phyloP scores from a whole-genome alignment of 2,113 vertebrate genomes.

The Lepidothrix coronata region DNA sequence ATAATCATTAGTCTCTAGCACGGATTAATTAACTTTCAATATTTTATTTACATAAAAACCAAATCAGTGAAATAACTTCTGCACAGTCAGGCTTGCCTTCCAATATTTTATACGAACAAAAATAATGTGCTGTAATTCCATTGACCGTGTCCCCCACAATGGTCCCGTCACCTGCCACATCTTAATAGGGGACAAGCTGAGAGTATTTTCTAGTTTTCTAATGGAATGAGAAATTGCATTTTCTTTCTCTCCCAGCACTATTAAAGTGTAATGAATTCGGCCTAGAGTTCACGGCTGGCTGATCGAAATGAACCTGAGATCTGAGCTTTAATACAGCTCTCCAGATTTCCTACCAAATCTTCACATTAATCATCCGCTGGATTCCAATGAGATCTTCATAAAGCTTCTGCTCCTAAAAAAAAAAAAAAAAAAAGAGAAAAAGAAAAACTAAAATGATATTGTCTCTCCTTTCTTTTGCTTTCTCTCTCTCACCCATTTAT shows the following conservation, averaged over 20 bases:
- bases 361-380: constrained; percentile 91
- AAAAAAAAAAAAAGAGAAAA: neutral
- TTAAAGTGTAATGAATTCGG: constrained; percentile 95
- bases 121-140: constrained; percentile 81
- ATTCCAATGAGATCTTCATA: constrained; percentile 85
- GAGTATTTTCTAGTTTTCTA: constrained; percentile 91
- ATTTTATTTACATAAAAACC: constrained; percentile 92
- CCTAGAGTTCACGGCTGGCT: constrained; percentile 94
- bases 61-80: constrained; percentile 89
- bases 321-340: constrained; percentile 88
- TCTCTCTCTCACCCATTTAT: constrained; percentile 67
- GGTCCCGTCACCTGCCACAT: constrained; percentile 90
- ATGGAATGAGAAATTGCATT: constrained; percentile 96
- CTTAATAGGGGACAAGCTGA: constrained; percentile 93
- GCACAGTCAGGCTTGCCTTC: constrained; percentile 82
- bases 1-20: constrained; percentile 91
- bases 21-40: constrained; percentile 84
- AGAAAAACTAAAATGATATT: constrained; percentile 38
- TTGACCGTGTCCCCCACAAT: constrained; percentile 81
- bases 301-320: constrained; percentile 92
- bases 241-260: constrained; percentile 88
- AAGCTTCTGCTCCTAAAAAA: constrained; percentile 64
- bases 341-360: constrained; percentile 92
- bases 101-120: constrained; percentile 83
- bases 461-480: neutral